A percentile compares a stretch with the other conserved stretches of the same genome.
Evolutionary conservation across 2,113 vertebrate species (phyloP).

Genomic region (Rhynchopsitta pachyrhyncha): DNA sequence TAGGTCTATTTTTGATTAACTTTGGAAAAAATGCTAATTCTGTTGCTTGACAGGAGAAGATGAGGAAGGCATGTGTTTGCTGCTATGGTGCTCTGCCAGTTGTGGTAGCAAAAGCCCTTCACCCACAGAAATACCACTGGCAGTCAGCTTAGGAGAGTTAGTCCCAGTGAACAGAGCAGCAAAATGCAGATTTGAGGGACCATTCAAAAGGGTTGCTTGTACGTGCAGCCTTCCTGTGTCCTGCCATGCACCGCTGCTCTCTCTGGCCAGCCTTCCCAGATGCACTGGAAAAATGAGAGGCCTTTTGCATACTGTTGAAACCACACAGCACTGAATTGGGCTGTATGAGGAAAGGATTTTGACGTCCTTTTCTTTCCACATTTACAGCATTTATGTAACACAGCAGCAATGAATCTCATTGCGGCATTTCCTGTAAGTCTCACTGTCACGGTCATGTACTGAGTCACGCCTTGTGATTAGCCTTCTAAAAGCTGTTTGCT

Average conservation of each 20-base stretch:
- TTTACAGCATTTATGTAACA: neutral
- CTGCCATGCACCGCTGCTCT: neutral
- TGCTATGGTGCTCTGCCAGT: neutral
- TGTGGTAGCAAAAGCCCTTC: neutral
- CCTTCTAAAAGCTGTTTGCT: neutral
- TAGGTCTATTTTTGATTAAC: neutral
- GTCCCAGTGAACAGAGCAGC: neutral
- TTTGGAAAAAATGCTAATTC: neutral
- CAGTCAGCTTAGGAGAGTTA: neutral
- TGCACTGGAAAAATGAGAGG: neutral
- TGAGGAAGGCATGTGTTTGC: neutral
- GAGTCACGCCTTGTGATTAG: neutral
- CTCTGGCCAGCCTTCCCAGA: neutral
- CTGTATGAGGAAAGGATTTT: neutral
- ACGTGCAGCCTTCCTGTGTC: neutral
- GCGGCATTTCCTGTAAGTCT: accelerated
- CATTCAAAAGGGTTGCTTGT: neutral
- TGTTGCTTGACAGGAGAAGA: neutral
- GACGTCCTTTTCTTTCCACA: neutral
- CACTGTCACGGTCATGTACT: neutral
- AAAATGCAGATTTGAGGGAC: neutral
- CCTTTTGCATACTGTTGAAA: neutral
- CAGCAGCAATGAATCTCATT: neutral
- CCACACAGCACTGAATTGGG: neutral
- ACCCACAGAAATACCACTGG: neutral